Conservation (phyloP, 2,113 vertebrate species). For the Echinops telfairi region DNA sequence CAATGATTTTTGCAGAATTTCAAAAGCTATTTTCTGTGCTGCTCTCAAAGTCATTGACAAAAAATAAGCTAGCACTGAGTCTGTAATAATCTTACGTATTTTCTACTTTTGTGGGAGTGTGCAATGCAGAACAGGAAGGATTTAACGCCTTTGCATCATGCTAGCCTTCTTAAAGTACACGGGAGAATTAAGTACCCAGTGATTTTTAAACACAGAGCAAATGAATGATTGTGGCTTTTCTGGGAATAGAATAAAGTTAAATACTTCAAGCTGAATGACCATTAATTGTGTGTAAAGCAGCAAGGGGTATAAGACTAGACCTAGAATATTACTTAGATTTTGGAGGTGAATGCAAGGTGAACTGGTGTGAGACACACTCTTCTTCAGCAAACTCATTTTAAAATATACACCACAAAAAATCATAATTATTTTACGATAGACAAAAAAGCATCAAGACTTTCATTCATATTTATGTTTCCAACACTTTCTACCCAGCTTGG, state of each 20-base stretch:
- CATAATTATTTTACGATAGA: conserved; percentile 1
- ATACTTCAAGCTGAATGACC: background rate
- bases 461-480: background rate
- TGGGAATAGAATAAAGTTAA: conserved; percentile 53
- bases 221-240: conserved; percentile 28
- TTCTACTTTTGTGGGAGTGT: conserved; percentile 35
- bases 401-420: conserved; percentile 14
- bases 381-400: background rate
- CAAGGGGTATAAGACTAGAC: background rate
- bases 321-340: background rate
- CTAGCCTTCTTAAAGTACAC: conserved; percentile 35
- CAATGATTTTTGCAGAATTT: conserved; percentile 55
- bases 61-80: conserved; percentile 58
- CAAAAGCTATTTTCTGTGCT: conserved; percentile 53
- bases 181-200: background rate
- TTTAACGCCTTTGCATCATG: background rate
- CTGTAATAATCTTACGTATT: conserved; percentile 55
- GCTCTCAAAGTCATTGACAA: conserved; percentile 68
- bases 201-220: conserved; percentile 18
- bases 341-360: background rate
- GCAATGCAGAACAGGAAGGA: background rate
- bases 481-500: background rate
- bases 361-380: background rate
- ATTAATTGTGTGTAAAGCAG: conserved; percentile 28
- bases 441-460: conserved; percentile 13